Conservation (phyloP, 2,113 vertebrate species). For the Microcebus jonahi region DNA sequence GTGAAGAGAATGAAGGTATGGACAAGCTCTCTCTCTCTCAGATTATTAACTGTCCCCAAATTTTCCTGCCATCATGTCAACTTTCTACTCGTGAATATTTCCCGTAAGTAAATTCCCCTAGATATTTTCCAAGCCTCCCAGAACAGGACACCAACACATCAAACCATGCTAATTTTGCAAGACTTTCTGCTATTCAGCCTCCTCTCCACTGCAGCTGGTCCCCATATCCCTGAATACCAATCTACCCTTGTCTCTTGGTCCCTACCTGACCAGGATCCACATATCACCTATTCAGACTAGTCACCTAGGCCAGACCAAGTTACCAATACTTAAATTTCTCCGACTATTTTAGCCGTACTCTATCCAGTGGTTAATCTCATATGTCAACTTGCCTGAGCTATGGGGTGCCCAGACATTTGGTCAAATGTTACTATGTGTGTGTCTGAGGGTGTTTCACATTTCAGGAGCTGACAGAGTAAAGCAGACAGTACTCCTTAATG, state of each 20-base stretch:
- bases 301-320: neutral
- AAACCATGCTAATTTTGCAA: neutral
- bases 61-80: neutral
- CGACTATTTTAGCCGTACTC: neutral
- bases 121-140: neutral
- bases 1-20: neutral
- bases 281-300: neutral
- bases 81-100: neutral
- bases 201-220: neutral
- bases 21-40: neutral
- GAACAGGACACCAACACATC: neutral
- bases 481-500: neutral
- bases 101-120: neutral
- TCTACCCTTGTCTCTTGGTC: neutral
- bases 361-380: neutral
- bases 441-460: neutral
- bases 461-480: neutral
- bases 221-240: fast-evolving
- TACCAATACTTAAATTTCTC: neutral
- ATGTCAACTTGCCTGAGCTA: neutral
- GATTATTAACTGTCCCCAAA: no score
- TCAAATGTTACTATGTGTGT: neutral
- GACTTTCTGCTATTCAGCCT: no score
- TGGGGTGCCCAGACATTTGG: neutral
- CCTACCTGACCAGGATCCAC: neutral